These are phyloP conservation scores for Sarcoramphus papa DNA, from an alignment of 2,797 vertebrate species.

Conservation along the genomic window DNA sequence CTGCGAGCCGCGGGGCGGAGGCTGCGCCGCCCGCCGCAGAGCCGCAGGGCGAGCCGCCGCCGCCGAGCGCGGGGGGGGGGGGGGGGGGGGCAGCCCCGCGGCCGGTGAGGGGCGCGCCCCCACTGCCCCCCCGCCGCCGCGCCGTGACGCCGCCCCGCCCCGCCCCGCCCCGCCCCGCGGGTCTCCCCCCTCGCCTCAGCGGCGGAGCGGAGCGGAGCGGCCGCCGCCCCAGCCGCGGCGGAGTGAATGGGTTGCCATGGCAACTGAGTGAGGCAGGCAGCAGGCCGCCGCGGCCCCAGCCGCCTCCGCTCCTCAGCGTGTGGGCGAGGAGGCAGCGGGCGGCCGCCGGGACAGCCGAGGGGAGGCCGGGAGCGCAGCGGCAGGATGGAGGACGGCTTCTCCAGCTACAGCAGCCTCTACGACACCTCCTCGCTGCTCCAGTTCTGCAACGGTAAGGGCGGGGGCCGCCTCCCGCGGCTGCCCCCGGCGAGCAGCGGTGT, in stretches of 20 bases:
- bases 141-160: neutral
- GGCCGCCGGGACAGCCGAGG: slow-evolving; percentile 55
- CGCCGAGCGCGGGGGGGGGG: too few relatives aligned
- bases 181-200: neutral
- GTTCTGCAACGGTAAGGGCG: slow-evolving; percentile 89
- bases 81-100: neutral
- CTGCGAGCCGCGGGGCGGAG: neutral
- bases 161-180: neutral
- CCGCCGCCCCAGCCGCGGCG: slow-evolving; percentile 18
- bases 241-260: slow-evolving; percentile 37
- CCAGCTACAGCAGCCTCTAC: slow-evolving; percentile 95
- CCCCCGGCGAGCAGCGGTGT: neutral
- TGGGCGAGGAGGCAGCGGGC: slow-evolving; percentile 43
- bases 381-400: slow-evolving; percentile 97
- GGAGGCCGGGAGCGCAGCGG: slow-evolving; percentile 63
- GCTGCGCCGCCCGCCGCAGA: neutral
- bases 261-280: slow-evolving; percentile 58
- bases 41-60: too few relatives aligned
- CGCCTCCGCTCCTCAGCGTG: slow-evolving; percentile 53
- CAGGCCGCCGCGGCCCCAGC: slow-evolving; percentile 71
- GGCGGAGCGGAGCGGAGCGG: neutral
- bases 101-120: neutral
- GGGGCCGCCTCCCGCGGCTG: neutral
- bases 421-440: slow-evolving; percentile 96
- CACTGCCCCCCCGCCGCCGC: neutral